Evolutionary conservation across 2,888 invertebrate genomes (phyloP), one percentile per base, ranked within the genome.

Genomic region (Neuroscelio doddi): DNA sequence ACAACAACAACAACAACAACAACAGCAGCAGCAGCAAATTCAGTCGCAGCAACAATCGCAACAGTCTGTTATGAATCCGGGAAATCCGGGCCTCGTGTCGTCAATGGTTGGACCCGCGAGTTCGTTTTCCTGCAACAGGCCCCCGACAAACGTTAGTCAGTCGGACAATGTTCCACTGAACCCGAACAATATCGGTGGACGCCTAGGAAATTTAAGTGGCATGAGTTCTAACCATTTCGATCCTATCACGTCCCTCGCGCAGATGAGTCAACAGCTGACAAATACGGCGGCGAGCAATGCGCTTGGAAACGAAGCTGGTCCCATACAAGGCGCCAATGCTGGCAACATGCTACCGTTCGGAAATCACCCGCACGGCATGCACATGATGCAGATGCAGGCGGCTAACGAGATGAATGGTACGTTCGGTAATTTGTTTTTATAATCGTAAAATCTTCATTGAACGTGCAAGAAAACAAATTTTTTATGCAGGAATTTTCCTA

Each of bases 211-310:
- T 10, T 75, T 85, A 34, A 80, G 79, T 16, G 74, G 81, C 7
- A 81, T 86, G 80, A 85, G 85, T 70, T 78, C 86, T 53, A 85
- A 89, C 79, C 94, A 90, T 80, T 96, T 96, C 85, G 96, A 96
- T 87, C 96, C 96, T 0, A 96, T 96, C 76, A 94, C 95, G 47
- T 96, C 96, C 5, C 88, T 96, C 77, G 95, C 96, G 52, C 96
- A 96, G 85, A 96, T 96, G 96, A 95, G 95, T 66, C 96, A 96
- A 79, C 95, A 95, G 81, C 86, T 96, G 69, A 94, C 95, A 9
- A 94, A 92, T 77, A 92, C 92, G 81, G 89, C 89, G 47, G 87
- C 89, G 10, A 89, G 88, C 74, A 84, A 82, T 38, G 88, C 90
- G 10, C 86, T 89, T 47, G 89, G 88, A 1, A 88, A 88, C 66